Conservation (phyloP, 2,113 vertebrate genomes). For the Chloebia gouldiae region DNA sequence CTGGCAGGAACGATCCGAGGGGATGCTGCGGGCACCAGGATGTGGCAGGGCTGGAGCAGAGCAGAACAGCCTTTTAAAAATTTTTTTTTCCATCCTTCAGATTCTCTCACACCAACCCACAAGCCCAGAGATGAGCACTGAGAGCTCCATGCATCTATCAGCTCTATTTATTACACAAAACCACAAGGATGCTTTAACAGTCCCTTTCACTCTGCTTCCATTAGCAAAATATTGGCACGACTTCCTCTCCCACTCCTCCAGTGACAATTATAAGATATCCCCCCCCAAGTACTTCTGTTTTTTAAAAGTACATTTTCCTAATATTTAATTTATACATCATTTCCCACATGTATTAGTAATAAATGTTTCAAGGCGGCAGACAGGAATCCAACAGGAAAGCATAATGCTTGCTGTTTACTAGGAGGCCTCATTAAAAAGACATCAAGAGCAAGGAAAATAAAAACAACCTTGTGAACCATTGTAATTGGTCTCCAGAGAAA, state of each 20-base stretch:
- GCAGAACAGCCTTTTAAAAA: neutral
- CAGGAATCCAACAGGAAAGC: conserved; percentile 75
- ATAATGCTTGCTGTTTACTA: conserved; percentile 69
- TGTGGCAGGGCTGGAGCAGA: neutral
- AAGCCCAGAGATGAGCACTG: neutral
- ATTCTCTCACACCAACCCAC: neutral
- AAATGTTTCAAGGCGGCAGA: conserved; percentile 77
- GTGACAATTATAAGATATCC: conserved; percentile 60
- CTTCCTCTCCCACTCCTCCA: conserved; percentile 52
- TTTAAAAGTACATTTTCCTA: conserved; percentile 76
- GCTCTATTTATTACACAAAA: conserved; percentile 57
- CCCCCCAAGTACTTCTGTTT: conserved; percentile 37
- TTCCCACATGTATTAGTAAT: conserved; percentile 76
- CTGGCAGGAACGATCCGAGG: accelerated
- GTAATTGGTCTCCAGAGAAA: conserved; percentile 75
- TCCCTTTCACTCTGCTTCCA: conserved; percentile 46
- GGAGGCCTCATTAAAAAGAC: conserved; percentile 84
- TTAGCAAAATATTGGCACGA: conserved; percentile 56
- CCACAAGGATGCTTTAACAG: conserved; percentile 35
- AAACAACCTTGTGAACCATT: conserved; percentile 78
- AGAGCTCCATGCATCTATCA: neutral
- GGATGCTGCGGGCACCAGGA: neutral
- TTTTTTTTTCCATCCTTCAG: neutral
- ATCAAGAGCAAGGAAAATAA: conserved; percentile 76
- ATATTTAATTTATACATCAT: conserved; percentile 85